Percentiles rank a stretch among this genome's conserved stretches.
These are phyloP conservation scores for Caloenas nicobarica DNA, from an alignment of 2,113 vertebrate genomes.

Conservation along the genomic window DNA sequence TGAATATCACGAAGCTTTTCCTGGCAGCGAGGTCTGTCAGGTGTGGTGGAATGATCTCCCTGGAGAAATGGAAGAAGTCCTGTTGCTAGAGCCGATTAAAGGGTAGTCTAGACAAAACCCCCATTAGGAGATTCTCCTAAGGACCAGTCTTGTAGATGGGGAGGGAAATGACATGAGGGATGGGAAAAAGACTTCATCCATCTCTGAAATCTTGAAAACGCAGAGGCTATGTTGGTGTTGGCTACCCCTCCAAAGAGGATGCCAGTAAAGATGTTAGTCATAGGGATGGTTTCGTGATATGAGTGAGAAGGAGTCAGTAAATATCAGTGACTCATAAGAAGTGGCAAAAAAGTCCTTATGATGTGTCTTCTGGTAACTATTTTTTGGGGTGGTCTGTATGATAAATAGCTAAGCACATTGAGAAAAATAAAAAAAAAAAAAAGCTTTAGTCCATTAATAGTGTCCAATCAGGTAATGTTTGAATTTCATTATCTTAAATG, in stretches of 20 bases:
- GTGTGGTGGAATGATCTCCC: not conserved
- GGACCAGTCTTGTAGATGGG: not conserved
- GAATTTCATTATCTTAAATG: not conserved
- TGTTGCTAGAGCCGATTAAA: constrained; percentile 34
- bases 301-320: not conserved
- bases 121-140: constrained; percentile 41
- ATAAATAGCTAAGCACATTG: not conserved
- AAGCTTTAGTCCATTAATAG: not conserved
- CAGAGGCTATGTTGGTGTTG: not conserved
- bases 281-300: not conserved
- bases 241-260: not conserved
- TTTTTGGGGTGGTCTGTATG: not conserved
- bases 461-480: not conserved
- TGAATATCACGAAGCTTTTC: constrained; percentile 41
- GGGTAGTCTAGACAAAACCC: constrained; percentile 47
- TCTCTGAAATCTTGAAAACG: constrained; percentile 36
- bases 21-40: not conserved
- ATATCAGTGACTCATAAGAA: not conserved
- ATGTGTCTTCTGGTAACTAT: not conserved
- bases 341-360: not conserved
- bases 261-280: not conserved
- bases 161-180: constrained; percentile 32
- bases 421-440: not conserved
- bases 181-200: constrained; percentile 45
- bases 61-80: constrained; percentile 41